phyloP scores from a whole-genome alignment of 2,113 vertebrate species.

The Romanogobio albipinnatus region DNA sequence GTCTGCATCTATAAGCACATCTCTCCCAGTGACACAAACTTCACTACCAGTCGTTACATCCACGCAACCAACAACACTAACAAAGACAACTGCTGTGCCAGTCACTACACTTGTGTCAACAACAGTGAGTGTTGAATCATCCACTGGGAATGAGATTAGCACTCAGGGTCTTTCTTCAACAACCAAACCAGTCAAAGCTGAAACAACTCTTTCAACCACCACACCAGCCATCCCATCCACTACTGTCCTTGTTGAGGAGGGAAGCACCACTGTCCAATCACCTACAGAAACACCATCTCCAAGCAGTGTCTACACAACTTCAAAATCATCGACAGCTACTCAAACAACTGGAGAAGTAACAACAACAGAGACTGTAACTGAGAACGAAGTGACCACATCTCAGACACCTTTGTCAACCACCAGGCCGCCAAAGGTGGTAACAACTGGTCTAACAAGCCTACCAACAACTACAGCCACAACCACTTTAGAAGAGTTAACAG shows the following conservation, averaged over 20 bases:
- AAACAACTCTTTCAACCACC: no score
- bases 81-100: slow-evolving; percentile 9
- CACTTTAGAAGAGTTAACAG: neutral
- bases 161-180: neutral
- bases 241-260: no score
- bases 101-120: neutral
- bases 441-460: neutral
- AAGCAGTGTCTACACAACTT: no score
- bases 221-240: no score
- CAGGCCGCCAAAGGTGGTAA: neutral
- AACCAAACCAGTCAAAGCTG: no score
- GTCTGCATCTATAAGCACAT: neutral
- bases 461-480: neutral
- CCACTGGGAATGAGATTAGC: neutral
- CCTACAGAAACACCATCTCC: no score
- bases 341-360: slow-evolving; percentile 5
- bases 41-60: neutral
- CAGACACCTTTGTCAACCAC: neutral
- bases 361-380: neutral
- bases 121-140: neutral
- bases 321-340: no score
- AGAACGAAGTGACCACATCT: neutral
- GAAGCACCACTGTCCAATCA: no score
- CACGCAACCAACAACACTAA: neutral
- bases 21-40: neutral